These are phyloP conservation scores for Moxostoma hubbsi DNA, from an alignment of 2,797 vertebrate species.

Conservation along the genomic window DNA sequence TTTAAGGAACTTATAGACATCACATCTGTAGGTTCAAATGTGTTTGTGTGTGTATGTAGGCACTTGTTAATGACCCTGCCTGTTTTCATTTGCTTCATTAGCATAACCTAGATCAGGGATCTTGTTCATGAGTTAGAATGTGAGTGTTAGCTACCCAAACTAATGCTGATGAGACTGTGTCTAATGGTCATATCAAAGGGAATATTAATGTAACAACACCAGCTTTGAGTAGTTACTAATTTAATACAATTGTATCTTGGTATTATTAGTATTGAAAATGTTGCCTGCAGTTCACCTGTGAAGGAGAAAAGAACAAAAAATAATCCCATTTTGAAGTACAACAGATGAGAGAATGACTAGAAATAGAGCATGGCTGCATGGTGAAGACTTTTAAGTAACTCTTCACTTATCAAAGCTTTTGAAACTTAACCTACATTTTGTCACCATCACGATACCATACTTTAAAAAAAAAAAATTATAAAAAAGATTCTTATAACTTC, in stretches of 20 bases:
- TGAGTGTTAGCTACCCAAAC: slow-evolving; percentile 41
- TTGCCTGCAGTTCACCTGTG: slow-evolving; percentile 30
- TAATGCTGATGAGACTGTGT: slow-evolving; percentile 53
- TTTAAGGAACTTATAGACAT: neutral
- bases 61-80: slow-evolving; percentile 45
- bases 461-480: too few species aligned
- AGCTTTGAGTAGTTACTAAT: slow-evolving; percentile 49
- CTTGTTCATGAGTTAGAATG: neutral
- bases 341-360: neutral
- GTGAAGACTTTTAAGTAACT: slow-evolving; percentile 1
- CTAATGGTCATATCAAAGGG: slow-evolving; percentile 59
- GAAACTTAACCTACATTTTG: neutral
- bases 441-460: neutral
- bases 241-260: slow-evolving; percentile 44
- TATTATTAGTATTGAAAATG: slow-evolving; percentile 52
- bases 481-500: too few species aligned
- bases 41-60: slow-evolving; percentile 7
- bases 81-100: slow-evolving; percentile 48
- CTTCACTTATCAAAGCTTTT: neutral
- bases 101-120: slow-evolving; percentile 52
- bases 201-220: slow-evolving; percentile 53
- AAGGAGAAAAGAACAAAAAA: slow-evolving; percentile 29
- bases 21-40: slow-evolving; percentile 18
- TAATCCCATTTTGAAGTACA: slow-evolving; percentile 38
- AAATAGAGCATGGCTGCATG: neutral